Percentiles rank a stretch among this genome's conserved stretches.
Evolutionary conservation across 2,113 vertebrate species (phyloP).

Genomic region (Nanger granti): DNA sequence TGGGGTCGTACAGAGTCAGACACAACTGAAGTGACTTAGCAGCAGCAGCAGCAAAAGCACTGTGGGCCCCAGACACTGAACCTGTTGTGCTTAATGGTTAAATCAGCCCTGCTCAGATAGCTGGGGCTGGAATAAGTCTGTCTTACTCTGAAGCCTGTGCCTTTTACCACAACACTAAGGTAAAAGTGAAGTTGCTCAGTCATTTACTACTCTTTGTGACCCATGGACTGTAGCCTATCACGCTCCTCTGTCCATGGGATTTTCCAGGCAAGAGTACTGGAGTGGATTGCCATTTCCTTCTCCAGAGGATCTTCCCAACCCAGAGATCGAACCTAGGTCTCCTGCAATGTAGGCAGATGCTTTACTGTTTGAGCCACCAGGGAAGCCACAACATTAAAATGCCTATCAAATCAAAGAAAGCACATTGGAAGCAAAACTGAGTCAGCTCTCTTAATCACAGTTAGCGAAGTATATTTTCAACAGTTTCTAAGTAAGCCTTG

Average conservation of each 20-base stretch:
- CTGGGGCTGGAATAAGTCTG: background rate
- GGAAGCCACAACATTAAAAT: background rate
- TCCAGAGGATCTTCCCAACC: background rate
- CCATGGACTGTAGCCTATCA: background rate
- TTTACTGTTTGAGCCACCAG: background rate
- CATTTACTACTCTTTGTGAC: background rate
- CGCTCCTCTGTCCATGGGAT: rapidly evolving
- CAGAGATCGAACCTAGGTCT: background rate
- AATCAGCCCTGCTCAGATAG: background rate
- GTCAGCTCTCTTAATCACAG: background rate
- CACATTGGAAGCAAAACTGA: background rate
- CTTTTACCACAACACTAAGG: background rate
- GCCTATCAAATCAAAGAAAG: background rate
- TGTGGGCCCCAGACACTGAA: background rate
- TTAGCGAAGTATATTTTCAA: background rate
- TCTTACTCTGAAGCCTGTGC: background rate
- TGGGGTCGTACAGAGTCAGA: no score
- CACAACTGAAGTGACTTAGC: no score
- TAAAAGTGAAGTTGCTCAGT: background rate
- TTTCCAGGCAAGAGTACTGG: background rate
- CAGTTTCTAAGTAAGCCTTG: background rate
- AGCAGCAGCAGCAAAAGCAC: background rate
- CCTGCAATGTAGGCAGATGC: background rate
- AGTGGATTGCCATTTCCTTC: background rate
- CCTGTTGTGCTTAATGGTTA: background rate